Evolutionary conservation across 2,113 vertebrate genomes (phyloP), one percentile per base, ranked within the genome.

Genomic region (Sylvilagus bachmani): DNA sequence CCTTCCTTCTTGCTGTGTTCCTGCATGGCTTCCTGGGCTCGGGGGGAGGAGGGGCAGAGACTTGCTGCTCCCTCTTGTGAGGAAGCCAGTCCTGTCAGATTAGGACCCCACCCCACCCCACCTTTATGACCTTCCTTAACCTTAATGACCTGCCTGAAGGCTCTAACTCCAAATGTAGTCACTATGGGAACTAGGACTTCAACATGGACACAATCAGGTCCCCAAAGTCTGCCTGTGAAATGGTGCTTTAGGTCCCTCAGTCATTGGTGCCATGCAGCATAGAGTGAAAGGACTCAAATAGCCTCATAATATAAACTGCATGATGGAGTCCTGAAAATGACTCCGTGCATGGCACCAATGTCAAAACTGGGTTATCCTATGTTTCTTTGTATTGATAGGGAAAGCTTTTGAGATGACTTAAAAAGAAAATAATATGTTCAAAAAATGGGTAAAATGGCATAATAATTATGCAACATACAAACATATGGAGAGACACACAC

Each of bases 351-450:
- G 19, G 22, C 67, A 31, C 27, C 55, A 25, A 25, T 31, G 3
- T 29, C 27, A 36, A 69, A 64, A 31, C 12, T 29, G 16, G 22
- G 2, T 64, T 44, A 27, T 90, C 4, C 67, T 38, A 5, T 12
- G 3, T 67, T 77, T 71, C 12, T 49, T 70, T 14, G 31, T 70
- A 67, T 29, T 62, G 11, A 22, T n/a, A 61, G 25, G 36, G 12
- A 19, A 77, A 64, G 24, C 2, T 64, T 84, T 97, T 71, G 51
- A 86, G n/a, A 33, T 77, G 79, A 33, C 3, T 86, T 84, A 82
- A 38, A 38, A 69, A 27, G 12, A 77, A 89, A 93, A 17, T 70
- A 58, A 77, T 83, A 36, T 33, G 17, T 74, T 90, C 66, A 31
- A 81, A 31, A 81, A 91, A 31, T 81, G n/a, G 4, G 2, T 27